Evolutionary conservation across 2,888 invertebrate species (phyloP), one percentile per base, ranked within the genome.

Genomic region (Stegophylla sp.): DNA sequence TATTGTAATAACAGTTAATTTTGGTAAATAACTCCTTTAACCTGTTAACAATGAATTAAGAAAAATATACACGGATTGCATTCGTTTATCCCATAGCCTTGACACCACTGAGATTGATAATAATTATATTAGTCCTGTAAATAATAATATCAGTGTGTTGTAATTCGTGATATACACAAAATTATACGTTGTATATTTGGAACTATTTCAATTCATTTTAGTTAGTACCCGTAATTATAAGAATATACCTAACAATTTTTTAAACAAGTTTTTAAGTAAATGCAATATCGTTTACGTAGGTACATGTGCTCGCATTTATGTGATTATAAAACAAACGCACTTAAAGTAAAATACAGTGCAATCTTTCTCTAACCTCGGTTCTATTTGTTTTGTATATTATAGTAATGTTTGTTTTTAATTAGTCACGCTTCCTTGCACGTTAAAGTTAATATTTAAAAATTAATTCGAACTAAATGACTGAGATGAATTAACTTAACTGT

Each of bases 81-180:
- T 28, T 61, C 61, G 17, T 61, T 61, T 61, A 61, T 28, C 28
- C 15, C 28, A 17, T 7, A 61, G 61, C 61, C 61, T 61, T 61
- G 61, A 61, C 61, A 61, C 17, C 61, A 26, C 59, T 28, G 2
- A 28, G 7, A 61, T 13, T 34, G 9, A 34, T 34, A 61, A 28
- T 61, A 28, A 61, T 28, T 28, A 23, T 56, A 20, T 56, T 2
- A 20, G 56, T 23, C 56, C 56, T 20, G n/a, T n/a, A n/a, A n/a
- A n/a, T n/a, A 56, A 56, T 20, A 56, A 56, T 56, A 23, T 56
- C 53, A 23, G 56, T 23, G 56, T 56, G 56, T 56, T 56, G 56
- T 56, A 23, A 56, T 56, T 23, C 23, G 23, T 56, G 3, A 56
- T 20, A 53, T 20, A 20, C 10, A 56, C 56, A 56, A 23, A 56